Evolutionary conservation across 2,113 vertebrate genomes (phyloP), one percentile per base, ranked within the genome.

Genomic region (Stigmatopora nigra): DNA sequence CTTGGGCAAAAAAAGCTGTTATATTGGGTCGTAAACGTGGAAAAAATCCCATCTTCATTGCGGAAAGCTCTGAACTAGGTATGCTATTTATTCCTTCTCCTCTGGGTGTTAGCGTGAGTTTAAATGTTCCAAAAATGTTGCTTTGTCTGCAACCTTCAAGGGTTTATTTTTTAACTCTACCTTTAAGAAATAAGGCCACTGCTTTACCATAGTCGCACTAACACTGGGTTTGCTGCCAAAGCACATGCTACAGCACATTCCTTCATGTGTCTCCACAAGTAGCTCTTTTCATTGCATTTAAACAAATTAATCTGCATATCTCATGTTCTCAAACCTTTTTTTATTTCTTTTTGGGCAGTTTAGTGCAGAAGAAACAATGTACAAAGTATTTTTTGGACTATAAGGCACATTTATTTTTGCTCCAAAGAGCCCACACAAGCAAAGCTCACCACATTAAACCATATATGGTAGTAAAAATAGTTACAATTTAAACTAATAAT

Each of bases 171-270:
- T 72, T 58, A 84, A 84, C 83, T 88, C 85, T 87, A 87, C 84
- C 80, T 79, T 71, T 66, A 76, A 51, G 72, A 83, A 86, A 87
- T 86, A 85, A 85, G 69, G 70, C 69, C 78, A 86, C 22, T 87
- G 82, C 88, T 81, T 66, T 83, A 82, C 76, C 67, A 82, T 10
- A 46, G 76, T 84, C 68, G 53, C 0, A 13, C 63, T 11, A 17
- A 49, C 4, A 38, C 60, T 76, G 78, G 48, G 67, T 41, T 65
- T 52, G 6, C 77, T 80, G 83, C 86, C 87, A 87, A 86, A 82
- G 82, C 73, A 84, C 72, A 82, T 76, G 71, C 84, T 74, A 55
- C 35, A 3, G 59, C 41, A 45, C 77, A 80, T 82, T 87, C 82
- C 82, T 78, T 70, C 76, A 80, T 78, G 72, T 80, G 76, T 80